phyloP scores from a whole-genome alignment of 1,140 invertebrate genomes.

The Papilio dardanus region DNA sequence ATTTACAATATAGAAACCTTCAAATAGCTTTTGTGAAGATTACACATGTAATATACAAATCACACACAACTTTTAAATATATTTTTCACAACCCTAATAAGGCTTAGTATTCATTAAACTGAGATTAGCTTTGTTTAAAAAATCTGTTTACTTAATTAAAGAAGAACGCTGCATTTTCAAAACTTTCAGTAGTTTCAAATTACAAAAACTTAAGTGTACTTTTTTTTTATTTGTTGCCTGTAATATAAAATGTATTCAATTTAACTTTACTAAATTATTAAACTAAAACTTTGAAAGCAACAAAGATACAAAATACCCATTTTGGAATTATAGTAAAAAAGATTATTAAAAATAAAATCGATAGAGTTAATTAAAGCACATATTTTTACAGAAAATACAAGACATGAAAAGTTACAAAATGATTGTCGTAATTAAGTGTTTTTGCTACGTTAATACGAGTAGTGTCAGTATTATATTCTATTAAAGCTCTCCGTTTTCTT shows the following conservation, averaged over 20 bases:
- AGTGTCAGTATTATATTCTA: slow-evolving; percentile 2
- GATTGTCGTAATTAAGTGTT: not conserved
- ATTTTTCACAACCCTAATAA: slow-evolving; percentile 16
- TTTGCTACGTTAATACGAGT: slow-evolving; percentile 9
- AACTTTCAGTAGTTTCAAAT: too few relatives aligned
- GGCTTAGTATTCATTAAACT: not conserved
- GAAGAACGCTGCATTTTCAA: too few relatives aligned
- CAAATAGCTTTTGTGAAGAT: not conserved
- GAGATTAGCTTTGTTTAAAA: not conserved
- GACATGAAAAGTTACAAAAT: not conserved
- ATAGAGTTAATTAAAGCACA: not conserved
- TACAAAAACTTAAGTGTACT: too few relatives aligned
- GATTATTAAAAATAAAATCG: too few relatives aligned
- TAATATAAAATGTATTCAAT: too few relatives aligned
- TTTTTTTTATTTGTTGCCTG: too few relatives aligned
- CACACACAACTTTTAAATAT: slow-evolving; percentile 17
- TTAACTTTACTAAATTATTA: too few relatives aligned
- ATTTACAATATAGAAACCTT: slow-evolving; percentile 37
- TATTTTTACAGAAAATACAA: not conserved
- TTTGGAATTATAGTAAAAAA: too few relatives aligned
- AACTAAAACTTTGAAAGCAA: too few relatives aligned
- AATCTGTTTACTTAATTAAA: too few relatives aligned
- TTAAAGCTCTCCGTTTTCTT: slow-evolving; percentile 62
- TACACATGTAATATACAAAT: slow-evolving; percentile 3
- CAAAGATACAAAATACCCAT: too few relatives aligned